These are phyloP conservation scores for Helicoverpa zea DNA, from an alignment of 1,140 invertebrate genomes.

Conservation along the genomic window DNA sequence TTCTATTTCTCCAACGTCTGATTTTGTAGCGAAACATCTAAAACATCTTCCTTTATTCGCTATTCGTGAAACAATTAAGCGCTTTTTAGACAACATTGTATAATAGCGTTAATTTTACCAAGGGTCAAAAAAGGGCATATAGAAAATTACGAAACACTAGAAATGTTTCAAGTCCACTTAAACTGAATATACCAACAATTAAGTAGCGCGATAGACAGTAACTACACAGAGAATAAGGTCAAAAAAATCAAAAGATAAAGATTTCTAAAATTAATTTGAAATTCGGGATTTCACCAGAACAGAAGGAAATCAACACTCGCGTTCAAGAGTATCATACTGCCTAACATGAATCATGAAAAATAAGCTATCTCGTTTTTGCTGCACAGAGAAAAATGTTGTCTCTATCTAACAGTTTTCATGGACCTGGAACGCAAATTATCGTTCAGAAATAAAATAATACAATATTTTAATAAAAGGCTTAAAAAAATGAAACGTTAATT, in stretches of 20 bases:
- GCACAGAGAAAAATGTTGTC: neutral
- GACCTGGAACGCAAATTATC: neutral
- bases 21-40: constrained; percentile 66
- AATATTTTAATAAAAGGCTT: neutral
- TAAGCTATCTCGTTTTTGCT: neutral
- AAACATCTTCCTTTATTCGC: constrained; percentile 55
- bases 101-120: constrained; percentile 1
- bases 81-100: constrained; percentile 72
- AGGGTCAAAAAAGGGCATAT: constrained; percentile 43
- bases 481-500: neutral
- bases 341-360: neutral
- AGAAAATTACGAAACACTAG: constrained; percentile 4
- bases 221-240: neutral
- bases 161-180: neutral
- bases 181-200: too few relatives aligned
- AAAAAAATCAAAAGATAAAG: neutral
- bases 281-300: neutral
- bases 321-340: neutral
- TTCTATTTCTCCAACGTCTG: constrained; percentile 72
- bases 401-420: neutral
- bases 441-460: neutral
- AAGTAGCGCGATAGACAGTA: too few relatives aligned
- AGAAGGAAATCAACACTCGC: neutral
- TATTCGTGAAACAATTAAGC: constrained; percentile 68
- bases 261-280: neutral